A percentile compares a stretch with the other conserved stretches of the same genome.
These are phyloP conservation scores for Cottus gobio DNA, from an alignment of 2,113 vertebrate species.

Conservation along the genomic window DNA sequence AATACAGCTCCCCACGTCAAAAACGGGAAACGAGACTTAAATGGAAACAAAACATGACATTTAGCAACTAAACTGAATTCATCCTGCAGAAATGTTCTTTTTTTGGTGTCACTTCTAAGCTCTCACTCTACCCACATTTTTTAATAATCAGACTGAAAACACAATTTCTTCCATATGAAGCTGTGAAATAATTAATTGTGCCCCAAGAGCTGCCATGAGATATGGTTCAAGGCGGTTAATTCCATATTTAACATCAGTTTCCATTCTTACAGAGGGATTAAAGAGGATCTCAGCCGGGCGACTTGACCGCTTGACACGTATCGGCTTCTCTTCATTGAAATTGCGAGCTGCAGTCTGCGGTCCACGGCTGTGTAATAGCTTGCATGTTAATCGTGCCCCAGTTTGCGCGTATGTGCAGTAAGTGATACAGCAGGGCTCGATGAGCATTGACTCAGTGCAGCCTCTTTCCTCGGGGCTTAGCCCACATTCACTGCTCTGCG, in stretches of 20 bases:
- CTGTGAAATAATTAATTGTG: neutral
- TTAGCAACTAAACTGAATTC: neutral
- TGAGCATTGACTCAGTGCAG: constrained; percentile 11
- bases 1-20: neutral
- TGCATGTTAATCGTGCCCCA: constrained; percentile 5
- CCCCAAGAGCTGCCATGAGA: neutral
- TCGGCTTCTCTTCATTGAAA: neutral
- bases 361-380: neutral
- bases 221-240: neutral
- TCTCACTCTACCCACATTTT: neutral
- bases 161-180: neutral
- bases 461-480: constrained; percentile 22
- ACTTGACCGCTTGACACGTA: neutral
- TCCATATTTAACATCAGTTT: neutral
- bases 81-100: neutral
- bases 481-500: constrained; percentile 17
- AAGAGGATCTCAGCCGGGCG: neutral
- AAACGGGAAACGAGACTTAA: neutral
- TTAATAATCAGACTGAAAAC: neutral
- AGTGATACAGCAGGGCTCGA: constrained; percentile 25
- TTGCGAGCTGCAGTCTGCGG: neutral
- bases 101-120: neutral
- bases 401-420: neutral
- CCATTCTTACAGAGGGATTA: neutral
- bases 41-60: neutral